Percentiles rank a stretch among this genome's conserved stretches.
Evolutionary conservation across 2,113 vertebrate species (phyloP).

Genomic region (Tringa solitaria): DNA sequence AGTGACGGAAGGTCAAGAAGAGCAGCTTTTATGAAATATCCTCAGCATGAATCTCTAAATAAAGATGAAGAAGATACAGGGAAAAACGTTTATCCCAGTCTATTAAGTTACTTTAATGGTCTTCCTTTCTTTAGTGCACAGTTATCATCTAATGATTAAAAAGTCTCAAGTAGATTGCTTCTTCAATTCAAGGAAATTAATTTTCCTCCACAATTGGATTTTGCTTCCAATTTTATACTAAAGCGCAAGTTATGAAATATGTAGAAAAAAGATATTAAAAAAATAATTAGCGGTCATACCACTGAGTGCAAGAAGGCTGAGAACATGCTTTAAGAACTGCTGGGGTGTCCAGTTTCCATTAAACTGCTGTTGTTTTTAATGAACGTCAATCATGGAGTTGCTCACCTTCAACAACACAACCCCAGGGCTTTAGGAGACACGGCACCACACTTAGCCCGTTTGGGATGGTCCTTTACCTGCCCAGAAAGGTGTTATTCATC

Average conservation of each 20-base stretch:
- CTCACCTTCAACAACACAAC: background rate
- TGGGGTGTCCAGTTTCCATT: background rate
- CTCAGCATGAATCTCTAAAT: constrained; percentile 38
- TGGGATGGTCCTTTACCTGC: background rate
- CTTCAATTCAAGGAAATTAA: constrained; percentile 58
- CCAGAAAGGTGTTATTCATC: background rate
- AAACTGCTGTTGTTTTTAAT: background rate
- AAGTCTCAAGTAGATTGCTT: constrained; percentile 58
- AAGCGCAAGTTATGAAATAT: constrained; percentile 34
- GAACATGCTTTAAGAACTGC: background rate
- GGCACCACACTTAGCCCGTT: fast-evolving
- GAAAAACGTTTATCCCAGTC: constrained; percentile 46
- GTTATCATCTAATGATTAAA: constrained; percentile 57
- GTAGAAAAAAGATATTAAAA: constrained; percentile 23
- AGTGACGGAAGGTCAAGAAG: constrained; percentile 38
- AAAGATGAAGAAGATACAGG: constrained; percentile 40
- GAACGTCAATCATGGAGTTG: background rate
- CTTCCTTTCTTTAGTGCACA: constrained; percentile 29
- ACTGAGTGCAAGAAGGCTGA: background rate
- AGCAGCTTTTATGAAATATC: constrained; percentile 48
- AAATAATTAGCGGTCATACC: background rate
- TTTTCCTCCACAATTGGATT: constrained; percentile 49
- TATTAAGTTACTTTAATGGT: constrained; percentile 60
- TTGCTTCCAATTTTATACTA: constrained; percentile 41
- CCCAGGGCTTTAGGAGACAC: background rate